Base-by-base conservation (phyloP, 2,797 vertebrate genomes). In the Epinephelus coioides region DNA sequence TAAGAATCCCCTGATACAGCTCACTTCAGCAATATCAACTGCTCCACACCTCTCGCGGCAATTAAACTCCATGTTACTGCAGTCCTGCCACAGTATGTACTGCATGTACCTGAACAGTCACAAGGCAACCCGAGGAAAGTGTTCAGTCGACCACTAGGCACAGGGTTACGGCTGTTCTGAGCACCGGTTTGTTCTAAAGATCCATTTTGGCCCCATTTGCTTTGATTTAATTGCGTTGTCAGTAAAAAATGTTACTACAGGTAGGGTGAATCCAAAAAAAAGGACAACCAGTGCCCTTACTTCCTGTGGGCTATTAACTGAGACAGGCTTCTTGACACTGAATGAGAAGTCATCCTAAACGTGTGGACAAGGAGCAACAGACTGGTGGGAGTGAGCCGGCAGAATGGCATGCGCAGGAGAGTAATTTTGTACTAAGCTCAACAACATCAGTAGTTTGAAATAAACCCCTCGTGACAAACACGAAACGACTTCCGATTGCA, bases 91-190 rank as follows among this genome's bases (percentile, higher is more conserved):
- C 82, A 84, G 64, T 66, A 21, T 38, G 40, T 76, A 85, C 78
- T 82, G 78, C 80, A 76, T 82, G 71, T 74, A 40, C 77, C 59
- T 62, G 50, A 90, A 85, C 83, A 81, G 80, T 64, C 64, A 69
- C 78, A 86, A 91, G 88, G 91, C 89, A 88, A 90, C 76, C 83
- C 65, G 1, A 84, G 85, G 77, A 65, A 66, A 73, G 84, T 85
- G 78, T 90, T 90, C 65, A 38, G 47, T 27, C 5, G 70, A 86
- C 82, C 84, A 65, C 81, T 66, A 91, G 91, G 88, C 92, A 93
- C 84, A 81, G 87, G 76, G 79, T 71, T 70, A 80, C 73, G 3
- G 73, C 86, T 80, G 78, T 75, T 90, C 83, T 79, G 56, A 86
- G 85, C 89, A 89, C 78, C 83, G 57, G 64, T 83, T 84, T 77